Percentiles rank a stretch among this genome's conserved stretches.
Evolutionary conservation across 92 coral and sea anemone species (phyloP).

Genomic region (Paramuricea clavata): DNA sequence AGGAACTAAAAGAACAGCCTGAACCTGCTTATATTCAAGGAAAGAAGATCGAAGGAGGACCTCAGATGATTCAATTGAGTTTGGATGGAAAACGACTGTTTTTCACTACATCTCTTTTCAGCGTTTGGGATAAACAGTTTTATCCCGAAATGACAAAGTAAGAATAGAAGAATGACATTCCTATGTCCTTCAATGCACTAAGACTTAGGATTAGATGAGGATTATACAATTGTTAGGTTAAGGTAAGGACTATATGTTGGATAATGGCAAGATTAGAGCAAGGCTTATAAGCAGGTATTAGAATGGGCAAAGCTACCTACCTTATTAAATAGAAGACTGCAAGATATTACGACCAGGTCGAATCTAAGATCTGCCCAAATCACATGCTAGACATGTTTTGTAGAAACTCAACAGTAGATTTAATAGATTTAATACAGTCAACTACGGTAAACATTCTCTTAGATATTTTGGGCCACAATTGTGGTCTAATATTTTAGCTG

Average conservation of each 20-base stretch:
- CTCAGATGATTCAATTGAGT: conserved; percentile 98
- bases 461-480: too few species aligned
- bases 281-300: background rate
- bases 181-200: too few species aligned
- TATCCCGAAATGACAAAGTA: conserved; percentile 91
- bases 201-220: too few species aligned
- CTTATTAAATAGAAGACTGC: too few species aligned
- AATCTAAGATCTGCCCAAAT: too few species aligned
- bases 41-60: conserved; percentile 93
- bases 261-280: background rate
- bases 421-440: too few species aligned
- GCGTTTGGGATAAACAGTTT: conserved; percentile 98
- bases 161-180: conserved; percentile 27
- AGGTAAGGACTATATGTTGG: background rate
- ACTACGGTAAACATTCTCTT: too few species aligned
- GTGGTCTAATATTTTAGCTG: too few species aligned
- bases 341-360: too few species aligned
- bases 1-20: conserved; percentile 89
- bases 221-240: background rate
- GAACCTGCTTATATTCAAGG: conserved; percentile 83
- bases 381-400: too few species aligned
- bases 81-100: conserved; percentile 96
- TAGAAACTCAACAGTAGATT: too few species aligned
- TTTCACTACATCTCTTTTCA: conserved; percentile 91
- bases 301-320: too few species aligned